Evolutionary conservation across 1,140 invertebrate species (phyloP), one percentile per base, ranked within the genome.

Genomic region (Ceratitis capitata): DNA sequence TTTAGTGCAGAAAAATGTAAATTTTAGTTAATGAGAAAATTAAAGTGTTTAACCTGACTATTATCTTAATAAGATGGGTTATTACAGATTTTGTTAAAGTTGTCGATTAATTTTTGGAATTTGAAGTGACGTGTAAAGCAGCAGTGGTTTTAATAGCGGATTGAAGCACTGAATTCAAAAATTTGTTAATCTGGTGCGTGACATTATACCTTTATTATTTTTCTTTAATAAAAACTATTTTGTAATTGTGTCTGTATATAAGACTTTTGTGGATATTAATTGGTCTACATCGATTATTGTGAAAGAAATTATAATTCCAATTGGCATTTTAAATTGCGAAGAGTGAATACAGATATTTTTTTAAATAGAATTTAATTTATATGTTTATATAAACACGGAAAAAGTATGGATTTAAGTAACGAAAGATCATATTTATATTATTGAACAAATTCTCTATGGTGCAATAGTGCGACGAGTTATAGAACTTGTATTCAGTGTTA

Each of bases 51-150:
- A 39, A 69, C 29, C 29, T 39, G 12, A 32, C 14, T 32, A 35
- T 19, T 35, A 39, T 35, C 29, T 19, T 69, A 12, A 69, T 3
- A 69, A 35, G 26, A 69, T 69, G 61, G 32, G 32, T 19, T 32
- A 32, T 29, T 19, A 14, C 32, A 69, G 12, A 69, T 69, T 35
- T 69, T 69, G 29, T 35, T 16, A 32, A 35, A 69, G 3, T 69
- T 64, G 32, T 2, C 29, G 61, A 39, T 64, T 32, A 39, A 29
- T 64, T 61, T 23, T 35, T 69, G 61, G 61, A 69, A n/a, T 19
- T 35, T 35, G 16, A 69, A 69, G 61, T 69, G 61, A 69, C 61
- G 61, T 69, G 61, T 69, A 69, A 64, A 39, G 14, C 61, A 69
- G 4, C 32, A 19, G 61, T 19, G 6, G 12, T 35, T n/a, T 69